Percentiles rank a stretch among this genome's conserved stretches.
Evolutionary conservation across 1,140 invertebrate species (phyloP).

Genomic region (Oryctes rhinoceros): DNA sequence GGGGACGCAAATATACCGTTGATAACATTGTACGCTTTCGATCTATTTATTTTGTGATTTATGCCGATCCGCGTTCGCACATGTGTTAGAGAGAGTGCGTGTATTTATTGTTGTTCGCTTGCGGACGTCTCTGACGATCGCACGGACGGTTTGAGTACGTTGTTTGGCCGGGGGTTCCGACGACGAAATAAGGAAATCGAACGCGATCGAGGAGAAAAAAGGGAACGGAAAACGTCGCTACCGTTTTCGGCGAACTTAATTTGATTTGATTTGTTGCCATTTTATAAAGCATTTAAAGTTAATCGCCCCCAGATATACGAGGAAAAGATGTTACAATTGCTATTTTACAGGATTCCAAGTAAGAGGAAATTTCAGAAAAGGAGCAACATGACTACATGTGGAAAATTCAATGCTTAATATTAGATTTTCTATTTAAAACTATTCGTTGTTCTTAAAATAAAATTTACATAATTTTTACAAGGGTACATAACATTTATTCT

Average conservation of each 20-base stretch:
- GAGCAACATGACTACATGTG: too few species aligned
- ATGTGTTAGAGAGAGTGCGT: neutral
- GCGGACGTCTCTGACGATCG: too few species aligned
- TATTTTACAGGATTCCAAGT: too few species aligned
- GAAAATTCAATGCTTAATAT: too few species aligned
- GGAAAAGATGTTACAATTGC: neutral
- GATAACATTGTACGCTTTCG: slow-evolving; percentile 39
- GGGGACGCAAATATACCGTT: slow-evolving; percentile 37
- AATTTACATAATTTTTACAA: too few species aligned
- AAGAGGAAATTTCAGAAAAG: too few species aligned
- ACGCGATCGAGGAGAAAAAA: slow-evolving; percentile 8
- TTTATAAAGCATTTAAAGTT: neutral
- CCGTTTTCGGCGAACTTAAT: neutral
- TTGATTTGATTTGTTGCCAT: neutral
- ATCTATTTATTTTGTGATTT: slow-evolving; percentile 40
- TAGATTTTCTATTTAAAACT: too few species aligned
- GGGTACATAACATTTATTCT: too few species aligned
- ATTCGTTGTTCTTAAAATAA: too few species aligned
- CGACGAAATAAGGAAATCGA: slow-evolving; percentile 2
- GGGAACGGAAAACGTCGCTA: neutral
- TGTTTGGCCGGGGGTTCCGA: neutral
- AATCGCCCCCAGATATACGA: neutral
- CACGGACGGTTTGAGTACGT: neutral
- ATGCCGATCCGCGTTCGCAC: neutral
- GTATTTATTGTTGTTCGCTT: slow-evolving; percentile 19